Percentiles rank a stretch among this genome's conserved stretches.
These are phyloP conservation scores for Smittia aterrima DNA, from an alignment of 2,888 invertebrate species.

Conservation along the genomic window DNA sequence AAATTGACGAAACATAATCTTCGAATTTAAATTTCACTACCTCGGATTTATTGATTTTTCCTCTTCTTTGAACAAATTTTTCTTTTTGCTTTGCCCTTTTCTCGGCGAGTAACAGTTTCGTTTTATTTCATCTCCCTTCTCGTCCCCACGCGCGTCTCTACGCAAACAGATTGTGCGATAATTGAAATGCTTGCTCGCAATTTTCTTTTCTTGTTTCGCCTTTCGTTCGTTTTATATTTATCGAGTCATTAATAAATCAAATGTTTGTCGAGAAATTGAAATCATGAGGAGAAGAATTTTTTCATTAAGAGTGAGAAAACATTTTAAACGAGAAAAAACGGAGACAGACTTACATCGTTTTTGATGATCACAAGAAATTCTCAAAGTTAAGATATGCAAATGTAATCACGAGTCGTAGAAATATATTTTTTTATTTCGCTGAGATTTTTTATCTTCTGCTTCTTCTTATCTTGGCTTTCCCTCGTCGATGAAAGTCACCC, in stretches of 20 bases:
- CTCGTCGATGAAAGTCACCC: neutral
- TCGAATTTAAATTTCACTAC: slow-evolving; percentile 4
- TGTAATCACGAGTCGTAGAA: neutral
- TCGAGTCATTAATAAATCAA: slow-evolving; percentile 3
- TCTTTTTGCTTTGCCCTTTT: too few species aligned
- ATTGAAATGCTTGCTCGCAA: neutral
- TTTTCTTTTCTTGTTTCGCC: neutral
- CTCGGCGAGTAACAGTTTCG: too few species aligned
- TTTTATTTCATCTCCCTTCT: too few species aligned
- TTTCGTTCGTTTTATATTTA: neutral
- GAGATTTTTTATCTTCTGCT: slow-evolving; percentile 4
- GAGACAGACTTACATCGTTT: slow-evolving; percentile 13
- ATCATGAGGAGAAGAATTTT: neutral
- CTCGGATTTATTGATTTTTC: slow-evolving; percentile 38
- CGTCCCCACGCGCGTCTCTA: neutral
- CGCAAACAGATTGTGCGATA: slow-evolving; percentile 5
- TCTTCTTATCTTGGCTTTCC: neutral
- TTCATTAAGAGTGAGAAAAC: neutral
- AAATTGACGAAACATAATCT: slow-evolving; percentile 7
- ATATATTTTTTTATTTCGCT: neutral
- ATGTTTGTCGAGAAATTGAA: neutral
- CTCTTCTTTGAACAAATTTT: neutral
- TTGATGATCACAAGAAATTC: slow-evolving; percentile 8
- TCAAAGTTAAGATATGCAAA: slow-evolving; percentile 8
- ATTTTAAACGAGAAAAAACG: neutral